phyloP scores from a whole-genome alignment of 2,888 invertebrate species.

The Zygaena filipendulae region DNA sequence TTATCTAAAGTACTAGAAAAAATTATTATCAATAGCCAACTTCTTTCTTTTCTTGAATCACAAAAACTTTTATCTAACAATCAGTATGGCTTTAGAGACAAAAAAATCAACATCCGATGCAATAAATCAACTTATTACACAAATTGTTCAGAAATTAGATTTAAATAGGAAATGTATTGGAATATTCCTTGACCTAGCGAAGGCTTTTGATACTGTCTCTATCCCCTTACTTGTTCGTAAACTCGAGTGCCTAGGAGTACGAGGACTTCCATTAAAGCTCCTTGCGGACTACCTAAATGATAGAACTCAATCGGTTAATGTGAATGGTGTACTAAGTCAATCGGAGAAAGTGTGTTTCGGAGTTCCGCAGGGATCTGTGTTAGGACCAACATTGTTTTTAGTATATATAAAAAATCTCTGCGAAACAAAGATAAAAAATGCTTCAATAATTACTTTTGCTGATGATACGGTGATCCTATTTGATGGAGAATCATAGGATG shows the following conservation, averaged over 20 bases:
- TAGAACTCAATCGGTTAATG: background rate
- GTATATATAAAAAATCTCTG: background rate
- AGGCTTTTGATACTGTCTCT: background rate
- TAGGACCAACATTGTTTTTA: background rate
- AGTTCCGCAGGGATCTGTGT: background rate
- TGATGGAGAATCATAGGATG: background rate
- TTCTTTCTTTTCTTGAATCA: too few species aligned
- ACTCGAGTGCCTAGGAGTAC: background rate
- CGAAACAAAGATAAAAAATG: background rate
- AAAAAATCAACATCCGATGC: background rate
- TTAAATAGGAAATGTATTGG: background rate
- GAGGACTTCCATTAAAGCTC: background rate
- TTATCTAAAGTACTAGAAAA: background rate
- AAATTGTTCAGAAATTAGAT: background rate
- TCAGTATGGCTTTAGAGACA: background rate
- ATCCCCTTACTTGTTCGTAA: background rate
- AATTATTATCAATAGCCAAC: too few species aligned
- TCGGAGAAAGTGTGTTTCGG: background rate
- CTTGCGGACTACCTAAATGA: background rate
- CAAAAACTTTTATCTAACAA: too few species aligned
- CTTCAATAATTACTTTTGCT: background rate
- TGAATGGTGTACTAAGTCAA: background rate
- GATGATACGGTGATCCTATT: background rate
- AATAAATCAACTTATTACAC: background rate
- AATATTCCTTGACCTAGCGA: background rate